Conservation (phyloP, 2,888 invertebrate species). For the Brenthis ino region DNA sequence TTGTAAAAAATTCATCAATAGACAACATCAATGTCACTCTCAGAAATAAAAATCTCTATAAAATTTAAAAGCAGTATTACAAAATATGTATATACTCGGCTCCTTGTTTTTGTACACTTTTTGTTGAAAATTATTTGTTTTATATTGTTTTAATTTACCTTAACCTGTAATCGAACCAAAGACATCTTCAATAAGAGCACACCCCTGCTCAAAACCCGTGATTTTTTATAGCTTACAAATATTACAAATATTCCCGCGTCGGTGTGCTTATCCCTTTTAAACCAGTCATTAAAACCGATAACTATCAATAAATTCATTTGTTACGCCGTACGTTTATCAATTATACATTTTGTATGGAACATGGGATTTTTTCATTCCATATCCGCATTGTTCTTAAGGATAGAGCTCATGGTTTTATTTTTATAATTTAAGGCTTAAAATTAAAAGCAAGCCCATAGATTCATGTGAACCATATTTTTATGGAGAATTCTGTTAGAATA, state of each 20-base stretch:
- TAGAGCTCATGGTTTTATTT: slow-evolving; percentile 4
- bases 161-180: not conserved
- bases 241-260: slow-evolving; percentile 38
- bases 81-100: no score
- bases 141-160: no score
- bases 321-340: slow-evolving; percentile 44
- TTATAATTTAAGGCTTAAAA: not conserved
- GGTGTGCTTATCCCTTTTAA: slow-evolving; percentile 39
- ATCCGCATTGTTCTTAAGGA: slow-evolving; percentile 33
- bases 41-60: no score
- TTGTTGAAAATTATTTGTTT: not conserved
- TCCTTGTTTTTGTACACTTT: no score
- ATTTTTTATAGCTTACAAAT: slow-evolving; percentile 32
- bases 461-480: no score
- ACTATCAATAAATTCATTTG: slow-evolving; percentile 45
- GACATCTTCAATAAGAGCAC: not conserved
- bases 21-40: no score
- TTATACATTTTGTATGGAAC: slow-evolving; percentile 49
- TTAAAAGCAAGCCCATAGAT: no score
- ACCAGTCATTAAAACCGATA: slow-evolving; percentile 29
- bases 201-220: not conserved
- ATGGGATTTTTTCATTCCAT: slow-evolving; percentile 29
- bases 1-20: no score
- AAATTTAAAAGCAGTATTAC: no score
- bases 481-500: no score